Evolutionary conservation across 1,140 invertebrate genomes (phyloP).

Genomic region (Portunus trituberculatus): DNA sequence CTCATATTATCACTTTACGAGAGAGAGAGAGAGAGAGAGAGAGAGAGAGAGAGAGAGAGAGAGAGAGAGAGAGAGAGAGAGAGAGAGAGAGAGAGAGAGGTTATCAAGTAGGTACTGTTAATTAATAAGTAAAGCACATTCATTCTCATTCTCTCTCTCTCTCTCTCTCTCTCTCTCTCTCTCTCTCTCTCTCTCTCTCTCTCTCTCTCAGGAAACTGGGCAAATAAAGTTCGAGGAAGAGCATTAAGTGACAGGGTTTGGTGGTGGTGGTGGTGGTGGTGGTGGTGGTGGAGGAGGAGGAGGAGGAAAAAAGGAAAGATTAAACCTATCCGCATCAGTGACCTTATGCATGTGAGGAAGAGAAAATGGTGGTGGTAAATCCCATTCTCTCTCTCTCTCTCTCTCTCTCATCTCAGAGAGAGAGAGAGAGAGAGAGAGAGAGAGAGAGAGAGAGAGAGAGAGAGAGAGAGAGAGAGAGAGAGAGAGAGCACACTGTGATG

Average conservation of each 20-base stretch:
- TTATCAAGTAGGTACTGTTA: not conserved
- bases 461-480: not conserved
- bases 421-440: too few relatives aligned
- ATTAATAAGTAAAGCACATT: not conserved
- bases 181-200: too few relatives aligned
- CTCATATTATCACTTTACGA: not conserved
- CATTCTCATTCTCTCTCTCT: too few relatives aligned
- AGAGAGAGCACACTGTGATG: not conserved
- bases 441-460: too few relatives aligned
- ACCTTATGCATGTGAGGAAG: not conserved
- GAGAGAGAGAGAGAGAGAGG: constrained; percentile 41
- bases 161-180: too few relatives aligned
- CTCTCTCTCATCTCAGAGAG: not conserved
- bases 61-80: constrained; percentile 45
- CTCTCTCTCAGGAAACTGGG: too few relatives aligned
- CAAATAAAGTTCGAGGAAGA: too few relatives aligned
- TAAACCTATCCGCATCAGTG: too few relatives aligned
- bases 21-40: not conserved
- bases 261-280: too few relatives aligned
- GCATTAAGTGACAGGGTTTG: too few relatives aligned
- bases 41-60: constrained; percentile 45
- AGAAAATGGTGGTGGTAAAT: not conserved
- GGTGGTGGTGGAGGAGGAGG: too few relatives aligned
- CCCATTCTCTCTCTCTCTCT: not conserved
- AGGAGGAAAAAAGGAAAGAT: too few relatives aligned